These are phyloP conservation scores for Alouatta palliata DNA, from an alignment of 2,113 vertebrate genomes.

Conservation along the genomic window DNA sequence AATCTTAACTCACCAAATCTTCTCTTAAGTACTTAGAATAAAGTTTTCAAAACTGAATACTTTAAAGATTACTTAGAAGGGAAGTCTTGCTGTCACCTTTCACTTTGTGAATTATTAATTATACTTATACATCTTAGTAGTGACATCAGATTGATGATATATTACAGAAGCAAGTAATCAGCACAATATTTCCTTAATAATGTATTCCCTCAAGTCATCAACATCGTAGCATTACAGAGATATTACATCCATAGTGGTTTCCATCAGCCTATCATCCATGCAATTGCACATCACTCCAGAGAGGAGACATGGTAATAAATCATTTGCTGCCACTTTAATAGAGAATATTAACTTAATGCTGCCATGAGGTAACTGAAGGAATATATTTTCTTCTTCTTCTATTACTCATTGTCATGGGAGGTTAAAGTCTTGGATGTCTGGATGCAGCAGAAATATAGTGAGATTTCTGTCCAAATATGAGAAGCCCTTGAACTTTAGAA, in stretches of 20 bases:
- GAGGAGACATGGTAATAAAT: constrained; percentile 58
- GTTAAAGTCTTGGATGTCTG: background rate
- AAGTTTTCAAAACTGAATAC: constrained; percentile 65
- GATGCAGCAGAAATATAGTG: background rate
- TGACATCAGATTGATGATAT: constrained; percentile 79
- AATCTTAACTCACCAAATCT: constrained; percentile 13
- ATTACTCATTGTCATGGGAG: constrained; percentile 4
- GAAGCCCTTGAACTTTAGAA: background rate
- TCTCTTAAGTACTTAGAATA: constrained; percentile 54
- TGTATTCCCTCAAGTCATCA: constrained; percentile 74
- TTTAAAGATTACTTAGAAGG: constrained; percentile 54
- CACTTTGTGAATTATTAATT: constrained; percentile 75
- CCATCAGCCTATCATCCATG: constrained; percentile 66
- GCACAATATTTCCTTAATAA: constrained; percentile 72
- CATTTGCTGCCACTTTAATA: constrained; percentile 56
- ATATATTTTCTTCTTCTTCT: background rate
- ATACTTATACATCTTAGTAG: constrained; percentile 54
- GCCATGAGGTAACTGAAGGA: constrained; percentile 30
- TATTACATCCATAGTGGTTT: constrained; percentile 74
- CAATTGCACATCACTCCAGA: constrained; percentile 61
- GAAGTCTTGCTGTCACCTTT: constrained; percentile 55
- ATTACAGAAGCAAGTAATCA: constrained; percentile 75
- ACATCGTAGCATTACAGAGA: constrained; percentile 62
- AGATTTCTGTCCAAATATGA: background rate
- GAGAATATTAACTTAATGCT: constrained; percentile 71